Conservation (phyloP, 2,888 invertebrate species). For the Pyrochroa serraticornis region DNA sequence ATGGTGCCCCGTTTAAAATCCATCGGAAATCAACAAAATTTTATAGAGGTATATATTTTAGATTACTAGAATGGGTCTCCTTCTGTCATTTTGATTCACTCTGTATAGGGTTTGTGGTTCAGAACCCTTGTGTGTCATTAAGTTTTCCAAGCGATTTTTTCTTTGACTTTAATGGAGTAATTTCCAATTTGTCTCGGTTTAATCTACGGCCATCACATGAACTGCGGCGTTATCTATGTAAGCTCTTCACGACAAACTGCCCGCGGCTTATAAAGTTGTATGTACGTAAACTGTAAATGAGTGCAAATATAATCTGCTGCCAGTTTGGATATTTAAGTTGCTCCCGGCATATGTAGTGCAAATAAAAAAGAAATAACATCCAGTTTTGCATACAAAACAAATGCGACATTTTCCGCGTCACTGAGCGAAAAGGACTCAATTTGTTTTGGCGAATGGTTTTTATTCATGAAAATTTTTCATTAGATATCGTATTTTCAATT, state of each 20-base stretch:
- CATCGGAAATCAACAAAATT: no score
- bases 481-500: neutral
- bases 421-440: no score
- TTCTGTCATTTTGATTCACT: neutral
- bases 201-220: neutral
- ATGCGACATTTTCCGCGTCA: neutral
- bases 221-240: neutral
- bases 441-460: no score
- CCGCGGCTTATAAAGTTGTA: neutral
- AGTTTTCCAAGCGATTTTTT: no score
- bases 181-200: neutral
- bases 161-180: conserved; percentile 7
- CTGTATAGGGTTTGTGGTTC: neutral
- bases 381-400: neutral
- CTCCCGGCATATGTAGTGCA: neutral
- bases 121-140: neutral
- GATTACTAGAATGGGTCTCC: no score
- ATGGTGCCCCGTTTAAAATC: no score
- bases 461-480: no score
- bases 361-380: neutral
- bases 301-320: neutral
- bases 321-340: neutral
- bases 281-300: neutral
- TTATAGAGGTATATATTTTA: no score
- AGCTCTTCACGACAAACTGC: conserved; percentile 3